phyloP scores from a whole-genome alignment of 2,888 invertebrate species.

The Teleogryllus oceanicus region DNA sequence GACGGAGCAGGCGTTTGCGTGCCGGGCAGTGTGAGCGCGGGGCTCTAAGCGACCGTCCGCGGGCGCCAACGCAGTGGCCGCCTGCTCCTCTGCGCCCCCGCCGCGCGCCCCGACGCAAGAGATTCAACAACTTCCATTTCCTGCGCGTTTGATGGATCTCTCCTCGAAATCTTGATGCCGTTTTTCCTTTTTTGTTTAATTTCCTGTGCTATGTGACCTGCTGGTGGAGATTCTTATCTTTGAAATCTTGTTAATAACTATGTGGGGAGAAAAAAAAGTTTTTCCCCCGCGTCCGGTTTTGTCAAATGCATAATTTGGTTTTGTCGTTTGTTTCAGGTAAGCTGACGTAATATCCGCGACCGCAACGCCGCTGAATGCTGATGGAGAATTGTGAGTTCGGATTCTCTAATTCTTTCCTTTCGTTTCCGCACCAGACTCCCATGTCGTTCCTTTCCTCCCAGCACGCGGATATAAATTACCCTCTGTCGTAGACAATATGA shows the following conservation, averaged over 20 bases:
- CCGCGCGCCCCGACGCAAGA: neutral
- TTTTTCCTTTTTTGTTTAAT: neutral
- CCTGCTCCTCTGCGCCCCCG: neutral
- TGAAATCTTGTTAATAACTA: neutral
- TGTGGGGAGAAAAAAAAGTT: neutral
- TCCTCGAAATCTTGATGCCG: neutral
- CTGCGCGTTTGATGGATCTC: conserved; percentile 4
- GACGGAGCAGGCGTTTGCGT: no score
- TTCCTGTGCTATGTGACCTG: conserved; percentile 7
- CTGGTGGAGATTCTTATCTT: neutral
- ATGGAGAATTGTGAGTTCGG: neutral
- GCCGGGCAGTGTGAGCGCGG: no score
- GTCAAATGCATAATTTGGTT: neutral
- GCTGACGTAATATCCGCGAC: neutral
- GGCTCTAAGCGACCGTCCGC: no score
- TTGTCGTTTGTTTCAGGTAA: conserved; percentile 2
- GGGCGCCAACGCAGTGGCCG: no score
- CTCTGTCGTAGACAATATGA: neutral
- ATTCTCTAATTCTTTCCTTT: neutral
- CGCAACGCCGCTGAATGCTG: neutral
- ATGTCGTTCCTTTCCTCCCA: neutral
- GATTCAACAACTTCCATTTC: neutral
- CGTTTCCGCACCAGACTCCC: neutral
- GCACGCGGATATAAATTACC: conserved; percentile 18
- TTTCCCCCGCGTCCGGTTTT: neutral